Percentiles rank a stretch among this genome's conserved stretches.
These are phyloP conservation scores for Pangasius macronema DNA, from an alignment of 2,797 vertebrate genomes.

Conservation along the genomic window DNA sequence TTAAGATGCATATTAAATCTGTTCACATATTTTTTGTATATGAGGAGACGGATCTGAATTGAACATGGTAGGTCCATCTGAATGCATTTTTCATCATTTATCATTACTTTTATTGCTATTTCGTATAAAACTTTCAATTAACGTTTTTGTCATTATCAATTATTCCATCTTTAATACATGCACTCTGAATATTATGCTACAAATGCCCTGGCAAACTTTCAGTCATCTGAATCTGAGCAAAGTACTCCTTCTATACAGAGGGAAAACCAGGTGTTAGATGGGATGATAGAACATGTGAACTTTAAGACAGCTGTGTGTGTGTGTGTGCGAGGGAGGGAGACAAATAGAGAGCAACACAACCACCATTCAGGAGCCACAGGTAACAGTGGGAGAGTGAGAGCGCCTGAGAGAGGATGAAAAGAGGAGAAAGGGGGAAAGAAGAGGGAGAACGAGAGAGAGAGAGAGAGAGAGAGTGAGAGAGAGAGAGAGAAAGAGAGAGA, in stretches of 20 bases:
- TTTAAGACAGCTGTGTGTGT: neutral
- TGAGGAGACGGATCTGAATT: neutral
- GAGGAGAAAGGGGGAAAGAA: neutral
- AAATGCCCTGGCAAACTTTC: constrained; percentile 30
- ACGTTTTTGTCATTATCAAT: neutral
- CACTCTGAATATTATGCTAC: constrained; percentile 18
- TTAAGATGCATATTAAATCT: constrained; percentile 17
- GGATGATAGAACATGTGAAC: neutral
- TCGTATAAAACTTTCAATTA: neutral
- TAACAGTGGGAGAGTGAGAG: constrained; percentile 24
- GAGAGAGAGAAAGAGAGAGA: constrained; percentile 7
- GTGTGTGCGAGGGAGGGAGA: neutral
- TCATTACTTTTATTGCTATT: neutral
- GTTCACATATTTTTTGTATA: neutral
- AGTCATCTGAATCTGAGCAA: neutral
- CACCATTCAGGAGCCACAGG: constrained; percentile 24
- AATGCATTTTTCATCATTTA: neutral
- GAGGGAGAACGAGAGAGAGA: constrained; percentile 5
- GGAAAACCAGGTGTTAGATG: constrained; percentile 21
- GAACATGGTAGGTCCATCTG: neutral
- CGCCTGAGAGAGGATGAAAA: constrained; percentile 7
- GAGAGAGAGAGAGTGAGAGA: constrained; percentile 22
- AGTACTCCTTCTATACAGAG: constrained; percentile 11
- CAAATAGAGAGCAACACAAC: neutral
- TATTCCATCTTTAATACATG: constrained; percentile 3